Percentiles rank a stretch among this genome's conserved stretches.
These are phyloP conservation scores for Drusus annulatus DNA, from an alignment of 1,140 invertebrate genomes.

Conservation along the genomic window DNA sequence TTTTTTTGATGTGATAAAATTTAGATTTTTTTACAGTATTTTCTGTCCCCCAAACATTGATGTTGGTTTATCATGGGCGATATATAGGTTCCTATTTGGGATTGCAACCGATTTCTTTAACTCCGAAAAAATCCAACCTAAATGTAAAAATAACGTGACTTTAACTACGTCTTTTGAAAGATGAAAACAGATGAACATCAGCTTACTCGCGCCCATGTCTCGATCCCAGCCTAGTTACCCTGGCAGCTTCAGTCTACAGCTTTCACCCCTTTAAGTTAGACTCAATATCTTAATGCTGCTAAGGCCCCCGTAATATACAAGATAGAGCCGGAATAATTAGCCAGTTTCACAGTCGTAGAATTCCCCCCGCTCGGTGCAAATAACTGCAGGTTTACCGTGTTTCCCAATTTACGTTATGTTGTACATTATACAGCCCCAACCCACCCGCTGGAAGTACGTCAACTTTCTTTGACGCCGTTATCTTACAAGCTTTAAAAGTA, in stretches of 20 bases:
- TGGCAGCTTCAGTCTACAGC: not conserved
- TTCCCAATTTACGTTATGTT: conserved; percentile 26
- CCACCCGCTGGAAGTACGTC: not conserved
- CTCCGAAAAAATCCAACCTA: too few relatives aligned
- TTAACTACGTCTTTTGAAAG: too few relatives aligned
- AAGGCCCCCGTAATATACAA: conserved; percentile 51
- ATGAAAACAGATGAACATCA: not conserved
- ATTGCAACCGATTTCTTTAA: too few relatives aligned
- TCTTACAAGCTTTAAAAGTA: not conserved
- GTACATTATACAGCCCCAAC: not conserved
- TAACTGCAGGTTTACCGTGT: conserved; percentile 37
- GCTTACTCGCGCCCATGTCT: conserved; percentile 3
- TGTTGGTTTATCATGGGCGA: too few relatives aligned
- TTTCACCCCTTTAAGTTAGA: conserved; percentile 46
- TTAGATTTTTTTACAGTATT: too few relatives aligned
- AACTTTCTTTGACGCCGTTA: not conserved
- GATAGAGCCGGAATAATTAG: conserved; percentile 56
- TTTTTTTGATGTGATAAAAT: too few relatives aligned
- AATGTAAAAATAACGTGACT: too few relatives aligned
- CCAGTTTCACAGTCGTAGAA: conserved; percentile 37
- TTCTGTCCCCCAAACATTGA: too few relatives aligned
- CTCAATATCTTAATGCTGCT: conserved; percentile 58
- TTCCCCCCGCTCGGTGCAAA: conserved; percentile 30
- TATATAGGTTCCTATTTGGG: too few relatives aligned
- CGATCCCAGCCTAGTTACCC: not conserved